Percentiles rank a stretch among this genome's conserved stretches.
Conservation (phyloP, 64 coral and sea anemone genomes). For the Montipora foliosa region DNA sequence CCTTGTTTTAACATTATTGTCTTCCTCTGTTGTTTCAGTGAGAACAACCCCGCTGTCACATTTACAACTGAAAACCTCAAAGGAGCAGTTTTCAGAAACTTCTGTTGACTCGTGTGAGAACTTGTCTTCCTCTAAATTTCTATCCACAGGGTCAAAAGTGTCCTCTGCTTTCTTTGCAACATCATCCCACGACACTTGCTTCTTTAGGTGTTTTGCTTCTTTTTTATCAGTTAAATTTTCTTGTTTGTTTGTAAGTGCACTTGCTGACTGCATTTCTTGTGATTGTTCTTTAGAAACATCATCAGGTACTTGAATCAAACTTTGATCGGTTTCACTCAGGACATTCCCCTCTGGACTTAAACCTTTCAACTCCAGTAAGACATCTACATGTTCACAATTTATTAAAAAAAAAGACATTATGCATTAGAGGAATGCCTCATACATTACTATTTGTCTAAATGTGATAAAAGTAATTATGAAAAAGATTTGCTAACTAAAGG, state of each 20-base stretch:
- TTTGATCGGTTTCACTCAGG: neutral
- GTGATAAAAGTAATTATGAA: no score
- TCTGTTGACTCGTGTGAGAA: neutral
- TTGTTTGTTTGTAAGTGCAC: neutral
- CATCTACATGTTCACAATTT: neutral
- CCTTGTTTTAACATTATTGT: neutral
- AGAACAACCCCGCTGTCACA: slow-evolving; percentile 20
- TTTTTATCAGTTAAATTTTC: neutral
- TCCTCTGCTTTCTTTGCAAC: neutral
- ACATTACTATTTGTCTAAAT: no score
- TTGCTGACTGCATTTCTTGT: neutral
- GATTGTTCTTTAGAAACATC: slow-evolving; percentile 21
- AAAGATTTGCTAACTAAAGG: no score
- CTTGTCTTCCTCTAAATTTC: neutral
- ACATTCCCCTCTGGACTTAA: neutral
- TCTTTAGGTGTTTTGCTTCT: neutral
- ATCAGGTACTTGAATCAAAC: neutral
- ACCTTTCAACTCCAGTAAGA: slow-evolving; percentile 41
- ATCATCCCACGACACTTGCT: slow-evolving; percentile 41
- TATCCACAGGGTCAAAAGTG: neutral
- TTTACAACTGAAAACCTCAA: neutral
- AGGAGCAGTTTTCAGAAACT: neutral
- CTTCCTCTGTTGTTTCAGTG: neutral
- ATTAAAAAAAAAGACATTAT: no score
- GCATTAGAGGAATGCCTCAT: no score